Base-by-base conservation (phyloP, 2,888 invertebrate genomes). In the Trichacis sp. region DNA sequence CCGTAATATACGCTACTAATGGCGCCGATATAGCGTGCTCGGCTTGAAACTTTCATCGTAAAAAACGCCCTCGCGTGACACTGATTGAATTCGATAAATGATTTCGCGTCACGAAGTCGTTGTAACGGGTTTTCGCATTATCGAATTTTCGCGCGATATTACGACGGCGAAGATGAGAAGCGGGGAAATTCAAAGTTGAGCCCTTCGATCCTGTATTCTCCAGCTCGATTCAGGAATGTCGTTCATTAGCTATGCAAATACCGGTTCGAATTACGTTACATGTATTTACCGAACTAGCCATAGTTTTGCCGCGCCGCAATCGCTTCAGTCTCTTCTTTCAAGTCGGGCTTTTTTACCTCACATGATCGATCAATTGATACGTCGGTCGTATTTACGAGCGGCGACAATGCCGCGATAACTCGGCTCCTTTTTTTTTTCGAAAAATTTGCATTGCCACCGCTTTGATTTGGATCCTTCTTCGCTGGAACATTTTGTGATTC, bases 161-260 rank as follows among this genome's bases (percentile, higher is more conserved):
- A n/a, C n/a, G n/a, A 29, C 29, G 29, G 29, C 29, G 29, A 29
- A 29, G 29, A 29, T n/a, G n/a, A n/a, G n/a, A n/a, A n/a, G n/a
- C n/a, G n/a, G n/a, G n/a, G 9, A 29, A 29, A 29, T 9, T 29
- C 29, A 29, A 29, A 29, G 5, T 9, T 29, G 29, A 29, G 29
- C 14, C n/a, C 14, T 40, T 40, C 14, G 40, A 40, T 40, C 12
- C 14, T 20, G n/a, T n/a, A 29, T 50, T 54, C 48, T 55, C 55
- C 69, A 65, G 63, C 72, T 65, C 67, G 52, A 38, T 33, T 42
- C 42, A 65, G 77, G 77, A 78, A 79, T 78, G 75, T 61, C 66
- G 75, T 70, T 78, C 77, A 79, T 70, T 77, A 68, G 64, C 63
- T 73, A 74, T 73, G 78, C 75, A 76, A 78, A 79, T 77, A 70